These are phyloP conservation scores for Larimichthys polyactis DNA, from an alignment of 2,113 vertebrate genomes.

Conservation along the genomic window DNA sequence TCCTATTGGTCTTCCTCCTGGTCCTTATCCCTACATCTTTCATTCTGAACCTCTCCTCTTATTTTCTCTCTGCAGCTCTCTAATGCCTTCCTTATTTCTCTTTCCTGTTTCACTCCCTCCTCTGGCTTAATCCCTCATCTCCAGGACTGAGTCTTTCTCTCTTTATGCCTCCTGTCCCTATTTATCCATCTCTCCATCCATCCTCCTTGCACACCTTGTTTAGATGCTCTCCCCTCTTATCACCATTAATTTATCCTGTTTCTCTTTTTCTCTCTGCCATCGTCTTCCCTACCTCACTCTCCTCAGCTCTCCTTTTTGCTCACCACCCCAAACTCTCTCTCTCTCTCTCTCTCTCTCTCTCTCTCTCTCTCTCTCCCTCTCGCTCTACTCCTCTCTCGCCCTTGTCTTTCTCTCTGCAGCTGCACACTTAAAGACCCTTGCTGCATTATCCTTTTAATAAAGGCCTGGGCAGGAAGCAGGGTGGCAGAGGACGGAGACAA, in stretches of 20 bases:
- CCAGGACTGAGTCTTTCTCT: constrained; percentile 17
- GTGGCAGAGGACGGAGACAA: constrained; percentile 81
- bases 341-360: constrained; percentile 43
- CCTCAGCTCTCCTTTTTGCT: constrained; percentile 11
- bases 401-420: constrained; percentile 79
- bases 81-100: neutral
- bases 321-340: constrained; percentile 27
- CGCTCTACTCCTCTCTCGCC: constrained; percentile 36
- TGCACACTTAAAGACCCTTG: constrained; percentile 83
- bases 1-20: constrained; percentile 7
- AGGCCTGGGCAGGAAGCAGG: constrained; percentile 77
- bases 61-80: constrained; percentile 8
- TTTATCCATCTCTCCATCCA: constrained; percentile 7
- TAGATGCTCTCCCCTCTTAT: constrained; percentile 7
- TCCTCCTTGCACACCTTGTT: neutral
- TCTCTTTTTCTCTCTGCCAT: constrained; percentile 6
- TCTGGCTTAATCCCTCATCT: constrained; percentile 29
- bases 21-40: constrained; percentile 33
- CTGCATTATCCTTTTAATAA: constrained; percentile 84
- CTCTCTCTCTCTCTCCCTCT: constrained; percentile 30
- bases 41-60: constrained; percentile 25
- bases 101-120: constrained; percentile 15
- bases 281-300: constrained; percentile 9
- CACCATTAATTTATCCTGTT: constrained; percentile 9
- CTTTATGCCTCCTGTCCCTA: constrained; percentile 27